Percentiles rank a stretch among this genome's conserved stretches.
Conservation (phyloP, 2,888 invertebrate species). For the Copidosoma aretas region DNA sequence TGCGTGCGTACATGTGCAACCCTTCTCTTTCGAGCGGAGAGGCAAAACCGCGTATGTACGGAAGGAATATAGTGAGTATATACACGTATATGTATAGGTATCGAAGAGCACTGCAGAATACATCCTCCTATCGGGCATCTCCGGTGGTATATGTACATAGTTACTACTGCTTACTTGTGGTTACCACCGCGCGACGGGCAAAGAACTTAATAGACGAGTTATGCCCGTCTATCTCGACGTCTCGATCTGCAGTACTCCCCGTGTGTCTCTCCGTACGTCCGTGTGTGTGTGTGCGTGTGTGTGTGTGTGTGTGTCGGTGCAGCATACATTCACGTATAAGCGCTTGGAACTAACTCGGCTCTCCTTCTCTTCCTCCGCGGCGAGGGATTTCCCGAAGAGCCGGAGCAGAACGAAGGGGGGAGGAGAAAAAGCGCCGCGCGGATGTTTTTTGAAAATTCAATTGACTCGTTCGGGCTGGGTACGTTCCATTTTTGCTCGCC, state of each 20-base stretch:
- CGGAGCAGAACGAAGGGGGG: not conserved
- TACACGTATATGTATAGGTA: not conserved
- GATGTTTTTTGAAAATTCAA: not conserved
- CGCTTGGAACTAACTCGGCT: too few relatives aligned
- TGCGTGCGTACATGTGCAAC: too few relatives aligned
- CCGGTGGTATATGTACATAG: too few relatives aligned
- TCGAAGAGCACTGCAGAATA: not conserved
- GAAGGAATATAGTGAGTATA: too few relatives aligned
- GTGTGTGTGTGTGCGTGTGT: too few relatives aligned
- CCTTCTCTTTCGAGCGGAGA: too few relatives aligned
- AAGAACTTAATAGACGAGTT: slow-evolving; percentile 36
- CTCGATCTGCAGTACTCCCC: too few relatives aligned
- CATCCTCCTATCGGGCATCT: slow-evolving; percentile 22
- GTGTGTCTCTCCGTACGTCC: too few relatives aligned
- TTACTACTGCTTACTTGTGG: too few relatives aligned
- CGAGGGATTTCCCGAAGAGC: not conserved
- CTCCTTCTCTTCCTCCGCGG: not conserved
- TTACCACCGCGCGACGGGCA: slow-evolving; percentile 13
- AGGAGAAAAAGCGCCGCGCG: too few relatives aligned
- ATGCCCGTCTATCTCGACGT: slow-evolving; percentile 31
- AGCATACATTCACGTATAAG: slow-evolving; percentile 15
- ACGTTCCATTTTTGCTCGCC: not conserved
- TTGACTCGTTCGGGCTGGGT: not conserved
- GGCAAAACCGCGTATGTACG: too few relatives aligned
- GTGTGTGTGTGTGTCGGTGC: too few relatives aligned